Evolutionary conservation across 2,888 invertebrate genomes (phyloP).

Genomic region (Eremobia ochroleuca): DNA sequence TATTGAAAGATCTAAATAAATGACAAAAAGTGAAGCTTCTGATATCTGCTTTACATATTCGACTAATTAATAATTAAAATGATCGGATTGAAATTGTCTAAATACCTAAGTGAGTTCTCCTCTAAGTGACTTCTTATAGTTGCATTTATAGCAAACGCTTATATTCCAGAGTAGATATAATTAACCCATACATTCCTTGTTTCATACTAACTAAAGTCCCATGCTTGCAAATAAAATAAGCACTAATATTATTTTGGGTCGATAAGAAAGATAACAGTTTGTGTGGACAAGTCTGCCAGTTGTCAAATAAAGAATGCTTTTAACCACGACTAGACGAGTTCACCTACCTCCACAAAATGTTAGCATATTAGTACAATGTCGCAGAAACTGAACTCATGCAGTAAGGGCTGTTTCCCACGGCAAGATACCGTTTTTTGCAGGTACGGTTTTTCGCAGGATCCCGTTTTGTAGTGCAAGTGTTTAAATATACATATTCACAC

Average conservation of each 20-base stretch:
- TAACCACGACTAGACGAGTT: not conserved
- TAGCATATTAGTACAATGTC: not conserved
- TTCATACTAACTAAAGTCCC: slow-evolving; percentile 24
- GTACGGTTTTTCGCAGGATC: too few species aligned
- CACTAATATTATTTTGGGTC: slow-evolving; percentile 9
- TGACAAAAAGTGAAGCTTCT: not conserved
- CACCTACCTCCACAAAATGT: not conserved
- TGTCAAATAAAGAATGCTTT: not conserved
- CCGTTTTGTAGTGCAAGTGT: too few species aligned
- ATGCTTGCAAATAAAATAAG: slow-evolving; percentile 41
- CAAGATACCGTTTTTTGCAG: too few species aligned
- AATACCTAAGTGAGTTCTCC: slow-evolving; percentile 12
- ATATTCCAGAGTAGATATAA: slow-evolving; percentile 17
- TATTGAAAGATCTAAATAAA: not conserved
- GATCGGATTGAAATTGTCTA: not conserved
- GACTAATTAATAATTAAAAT: not conserved
- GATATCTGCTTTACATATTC: not conserved
- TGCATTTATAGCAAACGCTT: slow-evolving; percentile 28
- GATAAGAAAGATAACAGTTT: not conserved
- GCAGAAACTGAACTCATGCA: not conserved
- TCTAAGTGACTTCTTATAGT: slow-evolving; percentile 18
- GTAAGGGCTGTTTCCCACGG: too few species aligned
- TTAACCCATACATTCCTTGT: slow-evolving; percentile 49
- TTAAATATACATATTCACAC: too few species aligned
- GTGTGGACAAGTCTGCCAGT: not conserved